phyloP scores from a whole-genome alignment of 2,113 vertebrate genomes.

The Toxotes chatareus region DNA sequence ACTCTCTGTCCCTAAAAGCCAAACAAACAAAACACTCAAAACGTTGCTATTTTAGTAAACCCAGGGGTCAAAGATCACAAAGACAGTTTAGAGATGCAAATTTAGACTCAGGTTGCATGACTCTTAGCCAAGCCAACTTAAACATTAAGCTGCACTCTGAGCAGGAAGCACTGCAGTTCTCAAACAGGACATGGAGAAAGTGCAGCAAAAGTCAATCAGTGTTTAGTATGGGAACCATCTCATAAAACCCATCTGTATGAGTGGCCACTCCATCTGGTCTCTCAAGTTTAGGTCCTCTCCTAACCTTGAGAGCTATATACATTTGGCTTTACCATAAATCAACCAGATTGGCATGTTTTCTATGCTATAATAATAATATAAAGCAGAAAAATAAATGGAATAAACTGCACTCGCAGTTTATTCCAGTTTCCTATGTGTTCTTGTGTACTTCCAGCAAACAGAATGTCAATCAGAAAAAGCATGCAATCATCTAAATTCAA shows the following conservation, averaged over 20 bases:
- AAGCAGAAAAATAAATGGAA: not conserved
- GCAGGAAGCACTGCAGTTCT: not conserved
- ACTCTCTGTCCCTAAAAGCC: not conserved
- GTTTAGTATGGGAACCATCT: not conserved
- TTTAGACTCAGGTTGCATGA: not conserved
- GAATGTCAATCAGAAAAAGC: not conserved
- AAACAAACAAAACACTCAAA: not conserved
- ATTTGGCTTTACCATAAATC: not conserved
- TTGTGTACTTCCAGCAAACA: not conserved
- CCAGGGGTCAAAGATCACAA: not conserved
- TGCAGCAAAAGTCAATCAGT: not conserved
- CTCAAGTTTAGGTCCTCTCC: not conserved
- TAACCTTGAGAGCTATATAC: not conserved
- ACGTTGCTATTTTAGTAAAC: not conserved
- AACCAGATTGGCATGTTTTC: not conserved
- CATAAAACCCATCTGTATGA: not conserved
- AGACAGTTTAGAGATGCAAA: not conserved
- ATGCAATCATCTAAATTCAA: not conserved
- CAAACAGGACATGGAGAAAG: conserved; percentile 4
- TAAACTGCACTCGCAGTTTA: too few species aligned
- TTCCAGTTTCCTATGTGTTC: not conserved
- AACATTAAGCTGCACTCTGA: not conserved
- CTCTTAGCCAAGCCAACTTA: not conserved
- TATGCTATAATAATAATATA: not conserved
- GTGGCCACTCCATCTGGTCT: not conserved